Evolutionary conservation across 2,113 vertebrate species (phyloP).

Genomic region (Nipponia nippon): DNA sequence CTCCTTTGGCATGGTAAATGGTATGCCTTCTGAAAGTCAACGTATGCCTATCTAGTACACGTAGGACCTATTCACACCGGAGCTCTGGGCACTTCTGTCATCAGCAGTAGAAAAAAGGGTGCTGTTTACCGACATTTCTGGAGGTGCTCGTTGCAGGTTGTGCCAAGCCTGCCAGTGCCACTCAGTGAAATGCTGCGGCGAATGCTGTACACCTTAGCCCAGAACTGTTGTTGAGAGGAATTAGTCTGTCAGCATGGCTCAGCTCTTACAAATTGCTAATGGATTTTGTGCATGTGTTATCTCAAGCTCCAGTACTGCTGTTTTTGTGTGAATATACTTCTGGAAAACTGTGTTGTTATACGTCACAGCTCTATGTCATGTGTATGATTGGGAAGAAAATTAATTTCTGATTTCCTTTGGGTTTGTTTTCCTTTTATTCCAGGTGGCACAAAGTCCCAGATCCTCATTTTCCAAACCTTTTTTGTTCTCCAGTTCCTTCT

Average conservation of each 20-base stretch:
- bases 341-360: not conserved
- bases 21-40: not conserved
- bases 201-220: not conserved
- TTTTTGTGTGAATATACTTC: not conserved
- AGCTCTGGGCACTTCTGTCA: not conserved
- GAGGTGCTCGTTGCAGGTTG: not conserved
- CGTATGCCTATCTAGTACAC: not conserved
- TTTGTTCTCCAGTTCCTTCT: not conserved
- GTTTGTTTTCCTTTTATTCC: not conserved
- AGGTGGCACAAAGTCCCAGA: not conserved
- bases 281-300: conserved; percentile 14
- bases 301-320: not conserved
- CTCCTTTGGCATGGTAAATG: not conserved
- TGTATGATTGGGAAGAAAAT: not conserved
- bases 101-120: not conserved
- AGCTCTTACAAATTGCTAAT: not conserved
- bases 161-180: not conserved
- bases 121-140: not conserved
- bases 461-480: not conserved
- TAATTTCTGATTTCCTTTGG: not conserved
- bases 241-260: not conserved
- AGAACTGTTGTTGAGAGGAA: not conserved
- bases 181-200: fast-evolving
- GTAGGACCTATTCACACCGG: not conserved
- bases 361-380: not conserved